These are phyloP conservation scores for Forbesichthys agassizii DNA, from an alignment of 2,113 vertebrate species.

Conservation along the genomic window DNA sequence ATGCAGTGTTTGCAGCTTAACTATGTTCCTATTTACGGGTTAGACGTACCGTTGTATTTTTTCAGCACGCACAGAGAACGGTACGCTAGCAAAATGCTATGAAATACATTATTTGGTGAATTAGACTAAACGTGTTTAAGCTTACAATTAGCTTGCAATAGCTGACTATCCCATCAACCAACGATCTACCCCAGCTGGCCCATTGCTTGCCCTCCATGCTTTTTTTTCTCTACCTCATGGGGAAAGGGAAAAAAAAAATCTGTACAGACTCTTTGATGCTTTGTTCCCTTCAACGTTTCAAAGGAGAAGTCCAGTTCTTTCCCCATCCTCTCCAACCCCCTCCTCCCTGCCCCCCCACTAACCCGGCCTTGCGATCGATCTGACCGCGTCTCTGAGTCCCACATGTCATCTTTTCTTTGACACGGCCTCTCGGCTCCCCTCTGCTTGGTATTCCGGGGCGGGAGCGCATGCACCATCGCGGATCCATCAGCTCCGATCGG, in stretches of 20 bases:
- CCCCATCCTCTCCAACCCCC: slow-evolving; percentile 28
- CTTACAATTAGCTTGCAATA: too few relatives aligned
- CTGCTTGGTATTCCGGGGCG: slow-evolving; percentile 78
- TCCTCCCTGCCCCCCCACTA: slow-evolving; percentile 23
- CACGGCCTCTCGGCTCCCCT: slow-evolving; percentile 54
- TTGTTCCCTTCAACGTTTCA: slow-evolving; percentile 65
- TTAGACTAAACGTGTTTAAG: too few relatives aligned
- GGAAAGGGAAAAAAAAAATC: slow-evolving; percentile 8
- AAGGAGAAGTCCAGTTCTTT: slow-evolving; percentile 58
- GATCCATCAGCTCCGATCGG: slow-evolving; percentile 74
- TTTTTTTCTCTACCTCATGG: slow-evolving; percentile 13
- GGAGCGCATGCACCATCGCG: slow-evolving; percentile 69
- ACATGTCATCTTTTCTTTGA: slow-evolving; percentile 77
- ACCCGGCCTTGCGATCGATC: slow-evolving; percentile 66
- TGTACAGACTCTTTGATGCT: slow-evolving; percentile 64
- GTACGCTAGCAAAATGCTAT: too few relatives aligned
- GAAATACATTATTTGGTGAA: too few relatives aligned
- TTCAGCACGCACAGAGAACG: too few relatives aligned
- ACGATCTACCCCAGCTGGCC: too few relatives aligned
- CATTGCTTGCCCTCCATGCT: slow-evolving; percentile 1
- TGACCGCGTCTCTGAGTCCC: slow-evolving; percentile 71
- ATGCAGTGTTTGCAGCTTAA: too few relatives aligned
- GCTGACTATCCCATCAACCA: too few relatives aligned
- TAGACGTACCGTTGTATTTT: too few relatives aligned
- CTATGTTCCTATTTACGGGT: too few relatives aligned